Percentiles rank a stretch among this genome's conserved stretches.
Evolutionary conservation across 2,888 invertebrate genomes (phyloP).

Genomic region (Synergus japonicus): DNA sequence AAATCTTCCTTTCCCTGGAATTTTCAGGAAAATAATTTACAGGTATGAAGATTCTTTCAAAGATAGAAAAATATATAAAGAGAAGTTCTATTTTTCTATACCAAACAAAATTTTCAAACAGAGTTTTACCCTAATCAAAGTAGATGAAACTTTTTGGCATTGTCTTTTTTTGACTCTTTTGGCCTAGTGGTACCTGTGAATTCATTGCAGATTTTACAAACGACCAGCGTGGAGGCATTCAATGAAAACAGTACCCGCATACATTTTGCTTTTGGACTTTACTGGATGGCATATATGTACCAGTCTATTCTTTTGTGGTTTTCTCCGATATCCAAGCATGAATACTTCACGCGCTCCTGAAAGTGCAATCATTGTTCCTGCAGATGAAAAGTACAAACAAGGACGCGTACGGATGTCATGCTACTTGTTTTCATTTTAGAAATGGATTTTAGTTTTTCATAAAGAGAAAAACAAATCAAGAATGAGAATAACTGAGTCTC

Average conservation of each 20-base stretch:
- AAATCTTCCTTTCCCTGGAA: not conserved
- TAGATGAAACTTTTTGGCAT: not conserved
- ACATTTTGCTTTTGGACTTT: conserved; percentile 23
- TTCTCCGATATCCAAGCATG: conserved; percentile 41
- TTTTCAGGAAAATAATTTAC: not conserved
- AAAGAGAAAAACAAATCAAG: conserved; percentile 14
- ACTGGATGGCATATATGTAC: conserved; percentile 19
- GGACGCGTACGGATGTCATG: conserved; percentile 12
- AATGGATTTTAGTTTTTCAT: conserved; percentile 9
- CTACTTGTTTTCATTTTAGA: conserved; percentile 21
- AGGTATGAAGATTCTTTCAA: not conserved
- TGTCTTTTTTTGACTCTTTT: not conserved
- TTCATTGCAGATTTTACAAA: conserved; percentile 10
- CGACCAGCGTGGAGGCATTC: not conserved
- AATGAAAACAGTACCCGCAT: conserved; percentile 14
- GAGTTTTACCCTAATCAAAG: not conserved
- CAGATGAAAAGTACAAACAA: conserved; percentile 40
- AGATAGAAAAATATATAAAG: not conserved
- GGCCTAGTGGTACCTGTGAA: not conserved
- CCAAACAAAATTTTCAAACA: not conserved
- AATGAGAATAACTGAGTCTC: not conserved
- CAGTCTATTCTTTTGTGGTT: conserved; percentile 38
- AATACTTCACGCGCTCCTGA: conserved; percentile 38
- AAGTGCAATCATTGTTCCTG: conserved; percentile 36
- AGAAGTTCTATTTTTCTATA: not conserved